phyloP scores from a whole-genome alignment of 1,140 invertebrate species.

The Danaus melanippus region DNA sequence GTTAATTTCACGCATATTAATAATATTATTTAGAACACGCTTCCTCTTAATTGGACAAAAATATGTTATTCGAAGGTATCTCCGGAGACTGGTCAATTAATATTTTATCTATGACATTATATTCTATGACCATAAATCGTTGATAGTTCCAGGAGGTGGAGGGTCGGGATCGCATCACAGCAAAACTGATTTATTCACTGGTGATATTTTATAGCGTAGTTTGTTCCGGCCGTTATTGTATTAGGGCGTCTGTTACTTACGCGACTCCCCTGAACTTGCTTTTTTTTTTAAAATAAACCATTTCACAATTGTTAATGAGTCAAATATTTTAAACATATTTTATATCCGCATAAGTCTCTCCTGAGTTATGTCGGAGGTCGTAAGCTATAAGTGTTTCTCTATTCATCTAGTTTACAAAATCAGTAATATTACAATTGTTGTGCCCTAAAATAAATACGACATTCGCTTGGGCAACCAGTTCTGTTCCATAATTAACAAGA shows the following conservation, averaged over 20 bases:
- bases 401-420: no score
- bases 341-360: no score
- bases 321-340: no score
- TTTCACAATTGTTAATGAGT: not conserved
- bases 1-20: no score
- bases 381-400: no score
- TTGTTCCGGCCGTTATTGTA: constrained; percentile 75
- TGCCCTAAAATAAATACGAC: constrained; percentile 1
- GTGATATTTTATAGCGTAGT: constrained; percentile 75
- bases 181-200: constrained; percentile 73
- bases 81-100: constrained; percentile 36
- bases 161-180: constrained; percentile 44
- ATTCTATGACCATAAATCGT: constrained; percentile 60
- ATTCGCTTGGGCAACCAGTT: not conserved
- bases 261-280: constrained; percentile 20
- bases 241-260: constrained; percentile 71
- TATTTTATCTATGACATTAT: constrained; percentile 60
- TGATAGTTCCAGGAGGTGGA: constrained; percentile 40
- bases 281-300: constrained; percentile 9
- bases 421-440: no score
- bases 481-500: constrained; percentile 8
- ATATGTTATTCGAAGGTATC: not conserved
- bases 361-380: no score
- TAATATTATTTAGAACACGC: not conserved
- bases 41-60: not conserved